phyloP scores from a whole-genome alignment of 1,140 invertebrate genomes.

The Copidosoma floridanum region DNA sequence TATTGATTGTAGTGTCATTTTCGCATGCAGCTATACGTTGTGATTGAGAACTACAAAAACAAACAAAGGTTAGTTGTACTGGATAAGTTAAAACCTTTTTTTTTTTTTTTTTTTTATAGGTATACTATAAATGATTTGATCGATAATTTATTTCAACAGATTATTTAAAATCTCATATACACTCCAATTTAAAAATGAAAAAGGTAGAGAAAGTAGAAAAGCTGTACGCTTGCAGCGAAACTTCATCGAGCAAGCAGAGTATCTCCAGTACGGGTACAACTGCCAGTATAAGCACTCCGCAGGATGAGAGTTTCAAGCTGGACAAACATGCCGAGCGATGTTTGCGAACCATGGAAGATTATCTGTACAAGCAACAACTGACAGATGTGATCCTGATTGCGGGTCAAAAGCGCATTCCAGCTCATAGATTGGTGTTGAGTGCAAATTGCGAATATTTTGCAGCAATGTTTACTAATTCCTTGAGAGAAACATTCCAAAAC shows the following conservation, averaged over 20 bases:
- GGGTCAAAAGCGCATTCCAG: conserved; percentile 64
- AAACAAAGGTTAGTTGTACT: too few relatives aligned
- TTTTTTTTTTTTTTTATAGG: too few relatives aligned
- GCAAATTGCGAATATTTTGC: conserved; percentile 93
- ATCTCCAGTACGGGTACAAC: neutral
- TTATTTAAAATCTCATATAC: too few relatives aligned
- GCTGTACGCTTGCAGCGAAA: conserved; percentile 3
- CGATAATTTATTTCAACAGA: too few relatives aligned
- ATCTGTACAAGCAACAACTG: conserved; percentile 75
- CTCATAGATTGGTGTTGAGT: conserved; percentile 76
- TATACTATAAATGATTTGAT: too few relatives aligned
- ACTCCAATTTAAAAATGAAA: neutral
- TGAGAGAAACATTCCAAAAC: conserved; percentile 79
- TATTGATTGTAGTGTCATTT: too few relatives aligned
- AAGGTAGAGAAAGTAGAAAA: conserved; percentile 17
- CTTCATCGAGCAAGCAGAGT: conserved; percentile 9
- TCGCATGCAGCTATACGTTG: too few relatives aligned
- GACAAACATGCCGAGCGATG: conserved; percentile 78
- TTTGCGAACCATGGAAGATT: conserved; percentile 76
- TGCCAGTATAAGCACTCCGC: conserved; percentile 34
- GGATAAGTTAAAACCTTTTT: too few relatives aligned
- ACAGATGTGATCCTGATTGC: conserved; percentile 79
- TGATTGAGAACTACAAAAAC: too few relatives aligned
- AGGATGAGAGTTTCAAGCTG: conserved; percentile 77
- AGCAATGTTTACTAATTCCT: conserved; percentile 88